Evolutionary conservation across 1,140 invertebrate species (phyloP).

Genomic region (Dreissena polymorpha): DNA sequence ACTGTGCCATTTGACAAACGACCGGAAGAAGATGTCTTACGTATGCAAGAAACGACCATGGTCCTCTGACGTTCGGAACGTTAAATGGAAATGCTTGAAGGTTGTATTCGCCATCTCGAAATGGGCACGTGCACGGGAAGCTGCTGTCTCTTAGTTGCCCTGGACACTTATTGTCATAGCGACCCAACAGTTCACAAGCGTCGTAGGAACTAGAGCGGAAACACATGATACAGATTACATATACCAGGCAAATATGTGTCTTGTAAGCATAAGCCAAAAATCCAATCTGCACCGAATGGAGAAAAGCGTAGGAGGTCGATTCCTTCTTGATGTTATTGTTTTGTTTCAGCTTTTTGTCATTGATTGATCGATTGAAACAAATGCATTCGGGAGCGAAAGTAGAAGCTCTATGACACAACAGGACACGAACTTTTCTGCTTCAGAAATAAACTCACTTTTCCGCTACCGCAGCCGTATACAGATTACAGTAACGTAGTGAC

Average conservation of each 20-base stretch:
- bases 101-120: slow-evolving; percentile 2
- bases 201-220: slow-evolving; percentile 26
- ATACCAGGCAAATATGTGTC: too few relatives aligned
- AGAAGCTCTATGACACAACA: too few relatives aligned
- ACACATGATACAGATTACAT: too few relatives aligned
- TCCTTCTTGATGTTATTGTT: too few relatives aligned
- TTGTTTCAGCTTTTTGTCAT: too few relatives aligned
- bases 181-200: slow-evolving; percentile 6
- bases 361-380: too few relatives aligned
- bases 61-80: not conserved
- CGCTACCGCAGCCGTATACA: too few relatives aligned
- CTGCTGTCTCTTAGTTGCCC: slow-evolving; percentile 24
- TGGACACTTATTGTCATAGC: slow-evolving; percentile 13
- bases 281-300: not conserved
- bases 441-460: too few relatives aligned
- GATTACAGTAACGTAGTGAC: too few relatives aligned
- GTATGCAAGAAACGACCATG: slow-evolving; percentile 24
- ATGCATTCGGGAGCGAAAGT: too few relatives aligned
- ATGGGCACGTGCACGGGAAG: slow-evolving; percentile 40
- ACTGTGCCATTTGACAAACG: too few relatives aligned
- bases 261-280: not conserved
- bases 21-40: not conserved
- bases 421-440: too few relatives aligned
- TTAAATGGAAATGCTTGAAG: slow-evolving; percentile 33
- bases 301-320: not conserved